Evolutionary conservation across 2,888 invertebrate genomes (phyloP).

Genomic region (Opisthograptis luteolata): DNA sequence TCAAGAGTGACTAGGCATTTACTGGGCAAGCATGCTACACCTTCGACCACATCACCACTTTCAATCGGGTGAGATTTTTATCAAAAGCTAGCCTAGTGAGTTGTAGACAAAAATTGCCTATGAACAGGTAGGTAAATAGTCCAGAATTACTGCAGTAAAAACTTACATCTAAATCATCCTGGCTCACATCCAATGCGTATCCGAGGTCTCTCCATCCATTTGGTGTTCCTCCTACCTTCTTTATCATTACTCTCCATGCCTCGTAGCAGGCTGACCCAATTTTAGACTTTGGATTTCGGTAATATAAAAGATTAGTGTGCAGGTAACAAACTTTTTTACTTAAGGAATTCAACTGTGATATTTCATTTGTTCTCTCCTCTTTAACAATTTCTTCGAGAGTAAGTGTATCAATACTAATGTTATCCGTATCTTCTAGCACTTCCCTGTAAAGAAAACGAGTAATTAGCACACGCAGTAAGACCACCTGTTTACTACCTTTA

Average conservation of each 20-base stretch:
- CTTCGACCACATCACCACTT: no score
- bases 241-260: conserved; percentile 69
- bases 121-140: not conserved
- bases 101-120: no score
- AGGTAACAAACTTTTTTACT: conserved; percentile 69
- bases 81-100: no score
- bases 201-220: conserved; percentile 75
- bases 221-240: conserved; percentile 68
- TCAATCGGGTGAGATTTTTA: no score
- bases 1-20: no score
- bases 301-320: conserved; percentile 71
- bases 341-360: conserved; percentile 61
- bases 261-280: conserved; percentile 69
- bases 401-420: conserved; percentile 69
- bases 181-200: conserved; percentile 59
- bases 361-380: conserved; percentile 65
- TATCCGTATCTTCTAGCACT: conserved; percentile 52
- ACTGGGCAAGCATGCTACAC: no score
- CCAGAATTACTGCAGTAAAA: not conserved
- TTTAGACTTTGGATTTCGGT: conserved; percentile 66
- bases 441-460: conserved; percentile 57
- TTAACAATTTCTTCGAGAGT: conserved; percentile 63
- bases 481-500: no score
- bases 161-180: conserved; percentile 75
- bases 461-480: not conserved